Evolutionary conservation across 2,888 invertebrate species (phyloP).

Genomic region (Eurytoma adleriae): DNA sequence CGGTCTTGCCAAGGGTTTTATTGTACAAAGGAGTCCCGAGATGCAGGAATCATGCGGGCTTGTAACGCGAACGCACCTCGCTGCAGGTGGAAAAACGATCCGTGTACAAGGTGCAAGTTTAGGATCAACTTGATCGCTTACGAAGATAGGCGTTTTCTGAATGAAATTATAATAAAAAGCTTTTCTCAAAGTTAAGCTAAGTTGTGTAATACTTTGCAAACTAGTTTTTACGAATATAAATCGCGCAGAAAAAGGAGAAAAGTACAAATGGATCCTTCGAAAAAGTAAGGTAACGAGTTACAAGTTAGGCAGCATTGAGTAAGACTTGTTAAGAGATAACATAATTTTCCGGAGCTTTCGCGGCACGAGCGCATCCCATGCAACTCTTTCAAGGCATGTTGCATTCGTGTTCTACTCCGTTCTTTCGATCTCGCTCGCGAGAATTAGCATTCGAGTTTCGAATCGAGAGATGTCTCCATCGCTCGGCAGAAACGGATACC

Average conservation of each 20-base stretch:
- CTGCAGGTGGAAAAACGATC: slow-evolving; percentile 61
- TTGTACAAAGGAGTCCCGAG: slow-evolving; percentile 47
- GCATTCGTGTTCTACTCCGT: slow-evolving; percentile 12
- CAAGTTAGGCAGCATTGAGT: too few species aligned
- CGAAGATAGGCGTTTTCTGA: neutral
- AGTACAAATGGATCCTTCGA: too few species aligned
- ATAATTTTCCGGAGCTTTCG: too few species aligned
- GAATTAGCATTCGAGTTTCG: slow-evolving; percentile 68
- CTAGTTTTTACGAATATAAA: too few species aligned
- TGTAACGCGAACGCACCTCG: slow-evolving; percentile 10
- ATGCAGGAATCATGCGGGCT: slow-evolving; percentile 50
- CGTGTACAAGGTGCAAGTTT: slow-evolving; percentile 48
- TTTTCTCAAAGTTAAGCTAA: too few species aligned
- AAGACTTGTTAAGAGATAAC: too few species aligned
- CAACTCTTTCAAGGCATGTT: slow-evolving; percentile 21
- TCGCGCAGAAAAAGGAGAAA: too few species aligned
- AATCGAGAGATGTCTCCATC: slow-evolving; percentile 73
- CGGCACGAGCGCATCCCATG: neutral
- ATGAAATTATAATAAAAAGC: too few species aligned
- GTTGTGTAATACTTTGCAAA: too few species aligned
- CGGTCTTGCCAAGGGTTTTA: slow-evolving; percentile 16
- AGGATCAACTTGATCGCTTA: slow-evolving; percentile 35
- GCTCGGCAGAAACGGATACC: slow-evolving; percentile 72
- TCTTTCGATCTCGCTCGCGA: slow-evolving; percentile 12
- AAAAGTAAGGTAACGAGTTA: too few species aligned